These are phyloP conservation scores for Eristalis intricaria DNA, from an alignment of 2,888 invertebrate species.

Conservation along the genomic window DNA sequence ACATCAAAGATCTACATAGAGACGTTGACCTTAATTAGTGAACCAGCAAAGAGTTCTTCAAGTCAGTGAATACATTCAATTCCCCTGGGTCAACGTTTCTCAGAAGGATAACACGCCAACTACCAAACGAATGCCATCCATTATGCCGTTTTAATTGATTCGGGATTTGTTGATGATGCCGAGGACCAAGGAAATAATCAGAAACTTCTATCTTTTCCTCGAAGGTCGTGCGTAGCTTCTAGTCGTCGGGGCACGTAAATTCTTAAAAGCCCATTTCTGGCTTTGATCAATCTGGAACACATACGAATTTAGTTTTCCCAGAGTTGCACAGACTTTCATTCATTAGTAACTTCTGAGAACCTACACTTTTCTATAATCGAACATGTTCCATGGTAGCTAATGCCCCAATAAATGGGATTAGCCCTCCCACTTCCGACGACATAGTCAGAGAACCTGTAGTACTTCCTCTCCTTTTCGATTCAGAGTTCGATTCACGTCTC, in stretches of 20 bases:
- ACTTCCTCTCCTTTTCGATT: not conserved
- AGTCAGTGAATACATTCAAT: not conserved
- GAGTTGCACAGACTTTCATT: not conserved
- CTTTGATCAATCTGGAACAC: not conserved
- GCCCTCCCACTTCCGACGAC: not conserved
- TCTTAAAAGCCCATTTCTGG: not conserved
- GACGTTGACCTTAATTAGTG: not conserved
- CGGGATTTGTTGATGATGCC: not conserved
- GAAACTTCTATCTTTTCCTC: not conserved
- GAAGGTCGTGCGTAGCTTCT: not conserved
- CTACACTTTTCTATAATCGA: not conserved
- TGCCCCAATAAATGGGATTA: not conserved
- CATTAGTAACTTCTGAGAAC: not conserved
- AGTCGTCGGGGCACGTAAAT: not conserved
- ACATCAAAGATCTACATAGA: not conserved
- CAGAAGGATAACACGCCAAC: not conserved
- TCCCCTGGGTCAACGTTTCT: not conserved
- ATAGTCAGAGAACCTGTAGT: not conserved
- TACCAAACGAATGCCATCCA: not conserved
- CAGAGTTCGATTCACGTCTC: conserved; percentile 4
- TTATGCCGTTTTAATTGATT: not conserved
- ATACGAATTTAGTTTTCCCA: not conserved
- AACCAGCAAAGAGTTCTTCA: not conserved
- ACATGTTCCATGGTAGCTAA: not conserved
- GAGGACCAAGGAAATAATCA: not conserved